Conservation (phyloP, 2,888 invertebrate species). For the Stenolophus ochropezus region DNA sequence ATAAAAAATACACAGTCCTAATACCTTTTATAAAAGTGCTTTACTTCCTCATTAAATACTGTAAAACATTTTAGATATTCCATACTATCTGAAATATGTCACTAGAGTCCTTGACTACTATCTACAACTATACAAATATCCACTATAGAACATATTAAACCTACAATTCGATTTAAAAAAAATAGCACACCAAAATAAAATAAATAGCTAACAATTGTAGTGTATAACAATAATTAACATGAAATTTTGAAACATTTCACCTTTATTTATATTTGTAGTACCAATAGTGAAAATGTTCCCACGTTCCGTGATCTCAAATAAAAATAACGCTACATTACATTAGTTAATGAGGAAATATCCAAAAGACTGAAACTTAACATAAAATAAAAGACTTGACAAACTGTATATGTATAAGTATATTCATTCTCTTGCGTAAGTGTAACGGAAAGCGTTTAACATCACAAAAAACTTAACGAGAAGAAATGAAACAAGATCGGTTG, state of each 20-base stretch:
- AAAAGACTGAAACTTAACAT: background rate
- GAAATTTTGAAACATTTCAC: slow-evolving; percentile 26
- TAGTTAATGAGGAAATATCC: slow-evolving; percentile 53
- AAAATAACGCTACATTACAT: slow-evolving; percentile 7
- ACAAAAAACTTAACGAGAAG: slow-evolving; percentile 22
- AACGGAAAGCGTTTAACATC: slow-evolving; percentile 31
- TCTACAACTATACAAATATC: slow-evolving; percentile 47
- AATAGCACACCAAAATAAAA: slow-evolving; percentile 53
- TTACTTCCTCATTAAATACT: slow-evolving; percentile 58
- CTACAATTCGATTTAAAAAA: slow-evolving; percentile 23
- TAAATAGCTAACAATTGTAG: slow-evolving; percentile 47
- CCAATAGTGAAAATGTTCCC: slow-evolving; percentile 40
- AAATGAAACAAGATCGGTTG: slow-evolving; percentile 7
- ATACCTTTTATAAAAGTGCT: slow-evolving; percentile 7
- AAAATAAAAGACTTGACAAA: slow-evolving; percentile 33
- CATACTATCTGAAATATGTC: slow-evolving; percentile 23
- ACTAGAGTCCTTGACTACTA: slow-evolving; percentile 16
- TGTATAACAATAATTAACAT: slow-evolving; percentile 40
- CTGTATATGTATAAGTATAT: slow-evolving; percentile 1
- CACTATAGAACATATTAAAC: slow-evolving; percentile 35
- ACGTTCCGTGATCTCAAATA: slow-evolving; percentile 25
- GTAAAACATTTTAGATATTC: slow-evolving; percentile 21
- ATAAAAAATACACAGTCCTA: slow-evolving; percentile 32
- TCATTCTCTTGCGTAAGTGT: slow-evolving; percentile 31
- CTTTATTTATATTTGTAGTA: slow-evolving; percentile 32